Evolutionary conservation across 2,888 invertebrate species (phyloP).

Genomic region (Priocnemis perturbator): DNA sequence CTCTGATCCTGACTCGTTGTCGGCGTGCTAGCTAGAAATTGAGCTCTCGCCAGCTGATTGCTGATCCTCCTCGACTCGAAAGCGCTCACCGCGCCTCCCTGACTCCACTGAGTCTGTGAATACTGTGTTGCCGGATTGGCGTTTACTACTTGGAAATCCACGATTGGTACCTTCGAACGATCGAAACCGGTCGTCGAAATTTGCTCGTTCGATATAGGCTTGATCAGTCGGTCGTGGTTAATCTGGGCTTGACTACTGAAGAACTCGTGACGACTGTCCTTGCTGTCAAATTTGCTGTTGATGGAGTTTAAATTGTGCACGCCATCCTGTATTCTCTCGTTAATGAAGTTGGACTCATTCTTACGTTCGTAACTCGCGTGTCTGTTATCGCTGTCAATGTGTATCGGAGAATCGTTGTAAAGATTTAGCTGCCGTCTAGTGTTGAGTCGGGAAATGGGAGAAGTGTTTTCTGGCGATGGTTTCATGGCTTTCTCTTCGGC

Average conservation of each 20-base stretch:
- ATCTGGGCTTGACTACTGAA: not conserved
- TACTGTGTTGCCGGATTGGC: constrained; percentile 12
- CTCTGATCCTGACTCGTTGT: constrained; percentile 41
- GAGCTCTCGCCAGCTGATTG: constrained; percentile 70
- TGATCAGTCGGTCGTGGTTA: not conserved
- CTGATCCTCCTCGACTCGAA: constrained; percentile 66
- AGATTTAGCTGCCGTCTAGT: constrained; percentile 62
- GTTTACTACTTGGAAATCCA: not conserved
- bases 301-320: not conserved
- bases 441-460: constrained; percentile 55
- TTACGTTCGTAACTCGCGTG: not conserved
- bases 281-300: not conserved
- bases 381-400: no score
- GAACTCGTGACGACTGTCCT: not conserved
- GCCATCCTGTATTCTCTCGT: not conserved
- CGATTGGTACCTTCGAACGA: not conserved
- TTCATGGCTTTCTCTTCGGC: constrained; percentile 82
- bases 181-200: not conserved
- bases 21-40: constrained; percentile 65
- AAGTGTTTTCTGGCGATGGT: constrained; percentile 66
- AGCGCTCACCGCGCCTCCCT: constrained; percentile 49
- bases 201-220: not conserved
- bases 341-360: not conserved
- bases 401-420: constrained; percentile 23
- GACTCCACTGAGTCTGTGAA: constrained; percentile 29